phyloP scores from a whole-genome alignment of 2,888 invertebrate genomes.

The Nomada hirtipes region DNA sequence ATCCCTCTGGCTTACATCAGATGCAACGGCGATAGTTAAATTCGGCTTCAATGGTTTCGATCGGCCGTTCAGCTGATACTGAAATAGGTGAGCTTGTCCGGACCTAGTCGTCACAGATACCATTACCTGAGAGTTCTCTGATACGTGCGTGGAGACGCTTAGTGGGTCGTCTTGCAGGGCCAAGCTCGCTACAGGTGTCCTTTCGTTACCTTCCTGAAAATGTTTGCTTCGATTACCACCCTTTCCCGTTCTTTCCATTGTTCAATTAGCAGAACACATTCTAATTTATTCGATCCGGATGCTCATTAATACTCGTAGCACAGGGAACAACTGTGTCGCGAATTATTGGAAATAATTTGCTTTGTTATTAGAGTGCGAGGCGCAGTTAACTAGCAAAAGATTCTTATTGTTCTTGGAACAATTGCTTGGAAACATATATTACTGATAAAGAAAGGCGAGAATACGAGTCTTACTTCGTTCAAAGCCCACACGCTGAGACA shows the following conservation, averaged over 20 bases:
- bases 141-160: constrained; percentile 85
- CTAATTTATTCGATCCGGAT: too few relatives aligned
- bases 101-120: constrained; percentile 88
- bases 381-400: background rate
- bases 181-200: constrained; percentile 86
- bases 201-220: constrained; percentile 81
- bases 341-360: too few relatives aligned
- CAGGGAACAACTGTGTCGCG: too few relatives aligned
- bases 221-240: background rate
- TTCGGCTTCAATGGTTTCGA: constrained; percentile 88
- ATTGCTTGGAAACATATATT: background rate
- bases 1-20: constrained; percentile 85
- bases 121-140: constrained; percentile 85
- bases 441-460: background rate
- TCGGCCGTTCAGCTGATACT: constrained; percentile 91
- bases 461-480: constrained; percentile 76
- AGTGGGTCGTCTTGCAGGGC: constrained; percentile 90
- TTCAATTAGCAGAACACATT: background rate
- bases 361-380: too few relatives aligned
- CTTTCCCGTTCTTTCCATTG: background rate
- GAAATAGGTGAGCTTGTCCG: constrained; percentile 92
- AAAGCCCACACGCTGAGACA: constrained; percentile 85
- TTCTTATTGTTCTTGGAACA: too few relatives aligned
- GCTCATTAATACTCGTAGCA: too few relatives aligned
- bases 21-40: constrained; percentile 87